Base-by-base conservation (phyloP, 2,113 vertebrate species). In the Hippocampus barbouri region DNA sequence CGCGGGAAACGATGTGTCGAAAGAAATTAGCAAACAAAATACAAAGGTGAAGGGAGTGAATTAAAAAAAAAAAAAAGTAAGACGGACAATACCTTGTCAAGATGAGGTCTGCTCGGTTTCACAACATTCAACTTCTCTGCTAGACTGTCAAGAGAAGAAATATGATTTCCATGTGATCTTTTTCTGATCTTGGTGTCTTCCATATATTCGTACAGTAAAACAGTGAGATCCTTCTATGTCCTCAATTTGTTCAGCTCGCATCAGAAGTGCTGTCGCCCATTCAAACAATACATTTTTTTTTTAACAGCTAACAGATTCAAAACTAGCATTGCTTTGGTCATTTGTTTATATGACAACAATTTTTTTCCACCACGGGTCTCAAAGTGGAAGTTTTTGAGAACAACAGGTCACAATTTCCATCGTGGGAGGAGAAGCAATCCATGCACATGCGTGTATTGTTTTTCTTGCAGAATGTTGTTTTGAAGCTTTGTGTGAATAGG, bases 61-160 rank as follows among this genome's bases (percentile, higher is more conserved):
- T 41, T n/a, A 68, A 69, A 54, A 43, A n/a, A 69, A 16, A 51
- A 4, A 9, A 49, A 23, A 67, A 27, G 43, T 41, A 25, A 68
- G 25, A 51, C 23, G 57, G n/a, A 67, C 49, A 63, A 89, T 95
- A 99, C 97, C 95, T 97, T 95, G 91, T 99, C 97, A 66, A 98
- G 93, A 84, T 99, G 97, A 6, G 94, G 91, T 1, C 85, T 91
- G 43, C 87, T 88, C 65, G 89, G 72, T 86, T 93, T 91, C 70
- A 93, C 66, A 76, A 91, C 80, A 16, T 94, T 89, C 61, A 98
- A 88, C 69, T 95, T 98, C 85, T 94, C 92, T 79, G 94, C 89
- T 38, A 99, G 92, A 92, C 97, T 98, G 81, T 84, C 74, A 87
- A 41, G 49, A 53, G 38, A n/a, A 38, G 68, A 57, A 69, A 69